phyloP scores from a whole-genome alignment of 2,113 vertebrate genomes.

The Orientallactaga bullata region DNA sequence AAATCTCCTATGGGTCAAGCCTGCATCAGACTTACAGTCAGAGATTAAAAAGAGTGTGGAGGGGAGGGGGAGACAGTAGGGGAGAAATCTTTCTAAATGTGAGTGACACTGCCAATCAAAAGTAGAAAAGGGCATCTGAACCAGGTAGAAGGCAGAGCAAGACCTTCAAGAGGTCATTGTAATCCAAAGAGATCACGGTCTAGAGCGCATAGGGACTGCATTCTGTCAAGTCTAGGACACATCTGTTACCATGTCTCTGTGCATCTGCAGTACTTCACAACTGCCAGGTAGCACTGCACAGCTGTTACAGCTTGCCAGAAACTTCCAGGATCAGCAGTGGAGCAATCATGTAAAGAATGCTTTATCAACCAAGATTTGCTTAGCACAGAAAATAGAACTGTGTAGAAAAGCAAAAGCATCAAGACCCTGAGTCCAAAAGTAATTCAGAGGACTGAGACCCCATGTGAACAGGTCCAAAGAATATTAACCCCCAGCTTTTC shows the following conservation, averaged over 20 bases:
- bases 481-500: not conserved
- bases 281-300: slow-evolving; percentile 3
- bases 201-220: accelerated
- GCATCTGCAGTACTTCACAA: not conserved
- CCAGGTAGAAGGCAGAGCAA: not conserved
- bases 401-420: not conserved
- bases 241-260: not conserved
- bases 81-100: not conserved
- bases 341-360: slow-evolving; percentile 10
- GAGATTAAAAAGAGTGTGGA: not conserved
- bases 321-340: not conserved
- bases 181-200: not conserved
- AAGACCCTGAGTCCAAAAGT: not conserved
- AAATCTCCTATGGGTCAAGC: too few species aligned
- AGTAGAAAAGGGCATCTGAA: not conserved
- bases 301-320: slow-evolving; percentile 18
- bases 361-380: not conserved
- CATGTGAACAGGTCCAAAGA: not conserved
- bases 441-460: not conserved
- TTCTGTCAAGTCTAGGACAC: not conserved
- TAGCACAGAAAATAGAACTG: not conserved
- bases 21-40: not conserved
- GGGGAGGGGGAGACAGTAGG: too few species aligned
- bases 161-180: not conserved
- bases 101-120: not conserved